phyloP scores from a whole-genome alignment of 2,888 invertebrate genomes.

The Trachelus iudaicus region DNA sequence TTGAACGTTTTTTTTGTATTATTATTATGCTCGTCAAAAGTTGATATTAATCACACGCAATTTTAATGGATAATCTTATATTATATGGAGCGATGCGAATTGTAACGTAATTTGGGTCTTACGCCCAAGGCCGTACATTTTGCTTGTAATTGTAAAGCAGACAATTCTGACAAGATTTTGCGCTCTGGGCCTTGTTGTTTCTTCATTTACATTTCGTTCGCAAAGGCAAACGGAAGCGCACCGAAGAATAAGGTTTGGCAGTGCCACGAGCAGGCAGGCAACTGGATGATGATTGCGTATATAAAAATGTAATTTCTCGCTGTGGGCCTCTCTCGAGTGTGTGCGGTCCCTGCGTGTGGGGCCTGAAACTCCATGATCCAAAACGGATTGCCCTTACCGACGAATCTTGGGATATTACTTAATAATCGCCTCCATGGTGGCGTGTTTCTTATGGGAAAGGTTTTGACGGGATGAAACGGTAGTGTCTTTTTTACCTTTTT shows the following conservation, averaged over 20 bases:
- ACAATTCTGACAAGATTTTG: neutral
- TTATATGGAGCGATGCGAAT: too few species aligned
- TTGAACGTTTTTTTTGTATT: too few species aligned
- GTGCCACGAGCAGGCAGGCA: neutral
- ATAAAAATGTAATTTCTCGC: constrained; percentile 56
- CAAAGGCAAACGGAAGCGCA: too few species aligned
- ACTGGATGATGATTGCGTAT: constrained; percentile 43
- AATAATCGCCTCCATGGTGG: neutral
- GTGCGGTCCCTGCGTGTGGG: constrained; percentile 45
- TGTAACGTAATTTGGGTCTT: too few species aligned
- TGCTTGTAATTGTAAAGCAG: constrained; percentile 40
- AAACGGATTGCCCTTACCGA: constrained; percentile 1
- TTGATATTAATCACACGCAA: too few species aligned
- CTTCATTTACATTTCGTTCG: constrained; percentile 2
- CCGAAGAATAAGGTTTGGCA: too few species aligned
- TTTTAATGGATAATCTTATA: too few species aligned
- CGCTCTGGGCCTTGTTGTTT: neutral
- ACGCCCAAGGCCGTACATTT: constrained; percentile 19
- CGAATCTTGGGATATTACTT: constrained; percentile 8
- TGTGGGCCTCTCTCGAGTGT: constrained; percentile 23
- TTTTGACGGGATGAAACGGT: neutral
- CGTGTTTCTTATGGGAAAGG: neutral
- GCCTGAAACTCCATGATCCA: constrained; percentile 34
- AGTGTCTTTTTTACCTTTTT: too few species aligned
- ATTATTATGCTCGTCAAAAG: too few species aligned